Evolutionary conservation across 2,113 vertebrate genomes (phyloP).

Genomic region (Cryptotis parvus): DNA sequence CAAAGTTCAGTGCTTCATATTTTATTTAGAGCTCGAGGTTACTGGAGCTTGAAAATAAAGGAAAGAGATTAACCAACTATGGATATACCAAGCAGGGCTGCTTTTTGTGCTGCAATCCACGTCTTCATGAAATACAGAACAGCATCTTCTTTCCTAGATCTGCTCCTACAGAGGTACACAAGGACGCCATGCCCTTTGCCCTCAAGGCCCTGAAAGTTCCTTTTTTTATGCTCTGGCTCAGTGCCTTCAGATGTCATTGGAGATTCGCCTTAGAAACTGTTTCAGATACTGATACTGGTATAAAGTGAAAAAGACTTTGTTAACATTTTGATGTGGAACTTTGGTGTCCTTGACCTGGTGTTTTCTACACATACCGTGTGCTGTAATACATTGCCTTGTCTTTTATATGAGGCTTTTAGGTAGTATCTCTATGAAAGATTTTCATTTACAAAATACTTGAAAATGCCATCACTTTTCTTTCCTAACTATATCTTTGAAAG

Average conservation of each 20-base stretch:
- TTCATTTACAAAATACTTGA: constrained; percentile 7
- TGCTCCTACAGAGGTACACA: too few relatives aligned
- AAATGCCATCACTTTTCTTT: neutral
- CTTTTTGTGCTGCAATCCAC: constrained; percentile 68
- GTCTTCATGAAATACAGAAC: constrained; percentile 23
- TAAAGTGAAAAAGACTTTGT: neutral
- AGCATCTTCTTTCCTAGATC: constrained; percentile 31
- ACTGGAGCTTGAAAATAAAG: neutral
- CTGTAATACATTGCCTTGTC: neutral
- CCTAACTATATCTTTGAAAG: neutral
- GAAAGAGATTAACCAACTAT: neutral
- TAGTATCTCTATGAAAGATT: neutral
- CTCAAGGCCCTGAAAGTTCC: constrained; percentile 55
- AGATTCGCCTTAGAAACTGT: neutral
- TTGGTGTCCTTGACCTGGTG: neutral
- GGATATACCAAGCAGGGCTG: too few relatives aligned
- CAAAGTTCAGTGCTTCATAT: constrained; percentile 65
- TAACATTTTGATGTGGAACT: neutral
- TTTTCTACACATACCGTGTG: constrained; percentile 1
- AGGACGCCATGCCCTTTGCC: neutral
- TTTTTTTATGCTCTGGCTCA: neutral
- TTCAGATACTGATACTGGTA: neutral
- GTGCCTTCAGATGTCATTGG: neutral
- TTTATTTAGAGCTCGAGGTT: constrained; percentile 68
- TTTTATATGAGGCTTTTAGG: neutral